Base-by-base conservation (phyloP, 2,888 invertebrate species). In the Latrodectus hesperus region DNA sequence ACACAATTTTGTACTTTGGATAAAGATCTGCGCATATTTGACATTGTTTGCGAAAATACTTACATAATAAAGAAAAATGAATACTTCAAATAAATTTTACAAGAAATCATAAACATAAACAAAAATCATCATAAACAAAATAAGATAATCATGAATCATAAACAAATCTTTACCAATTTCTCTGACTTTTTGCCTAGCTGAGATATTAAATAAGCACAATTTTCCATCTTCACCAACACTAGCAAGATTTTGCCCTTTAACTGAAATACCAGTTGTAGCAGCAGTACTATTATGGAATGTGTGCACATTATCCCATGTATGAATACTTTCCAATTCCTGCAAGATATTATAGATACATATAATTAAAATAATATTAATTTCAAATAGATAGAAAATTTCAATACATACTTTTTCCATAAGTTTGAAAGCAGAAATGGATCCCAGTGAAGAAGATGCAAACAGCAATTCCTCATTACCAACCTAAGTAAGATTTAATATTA, bases 201-300 rank as follows among this genome's bases (percentile, higher is more conserved):
- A 93, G 4, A 94, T 92, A 79, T 94, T 94, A 55, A 95, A 91
- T 64, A 95, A 92, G 92, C 94, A 93, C 76, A 95, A 93, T 89
- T 93, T 92, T 0, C 98, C 97, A 92, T 98, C 97, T 92, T 98
- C 97, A 1, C 97, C 97, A 3, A 96, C 95, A 1, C 95, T 95
- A 0, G 95, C 96, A 89, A 96, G 94, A 90, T 97, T 96, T 88
- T 95, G 95, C 90, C 96, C 96, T 91, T 95, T 94, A 0, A 94
- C 94, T 3, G 96, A 95, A 77, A 97, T 92, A 9, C 95, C 95
- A 8, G 96, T 97, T 91, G 97, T 97, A 0, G 96, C 94, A 89
- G 95, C 89, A 17, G 75, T 17, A 8, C 68, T 22, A 51, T 22
- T 74, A n/a, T 52, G n/a, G 70, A 74, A 83, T n/a, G 12, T 17